A percentile compares a stretch with the other conserved stretches of the same genome.
Evolutionary conservation across 2,797 vertebrate species (phyloP).

Genomic region (Falco biarmicus): DNA sequence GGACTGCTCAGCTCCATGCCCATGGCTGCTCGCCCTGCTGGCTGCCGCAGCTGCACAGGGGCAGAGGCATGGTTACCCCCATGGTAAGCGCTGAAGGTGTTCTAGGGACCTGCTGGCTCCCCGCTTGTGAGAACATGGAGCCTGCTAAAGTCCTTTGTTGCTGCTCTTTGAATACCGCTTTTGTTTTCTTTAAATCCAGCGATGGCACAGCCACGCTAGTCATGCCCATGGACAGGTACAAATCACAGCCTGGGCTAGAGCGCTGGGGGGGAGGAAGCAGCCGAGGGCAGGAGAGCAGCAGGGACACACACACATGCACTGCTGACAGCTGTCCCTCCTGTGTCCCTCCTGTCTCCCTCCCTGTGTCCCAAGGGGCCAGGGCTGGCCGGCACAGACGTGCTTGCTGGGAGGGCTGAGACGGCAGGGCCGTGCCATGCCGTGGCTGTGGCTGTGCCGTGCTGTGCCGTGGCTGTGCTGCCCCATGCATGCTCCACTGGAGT

Average conservation of each 20-base stretch:
- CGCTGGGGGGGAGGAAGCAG: not conserved
- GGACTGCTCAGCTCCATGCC: not conserved
- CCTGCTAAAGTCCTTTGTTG: not conserved
- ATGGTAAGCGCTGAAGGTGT: rapidly evolving
- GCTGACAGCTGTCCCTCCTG: rapidly evolving
- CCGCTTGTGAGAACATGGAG: not conserved
- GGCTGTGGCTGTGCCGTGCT: not conserved
- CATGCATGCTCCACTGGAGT: not conserved
- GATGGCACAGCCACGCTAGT: not conserved
- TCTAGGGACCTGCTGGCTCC: not conserved
- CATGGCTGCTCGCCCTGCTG: rapidly evolving
- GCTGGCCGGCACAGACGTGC: rapidly evolving
- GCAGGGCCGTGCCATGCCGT: rapidly evolving
- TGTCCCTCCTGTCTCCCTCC: not conserved
- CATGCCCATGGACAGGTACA: not conserved
- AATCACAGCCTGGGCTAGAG: not conserved
- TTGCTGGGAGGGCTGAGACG: rapidly evolving
- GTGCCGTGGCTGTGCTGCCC: not conserved
- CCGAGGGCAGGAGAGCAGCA: not conserved
- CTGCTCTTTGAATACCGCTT: not conserved
- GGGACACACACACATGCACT: rapidly evolving
- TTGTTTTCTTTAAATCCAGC: not conserved
- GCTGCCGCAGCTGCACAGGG: not conserved
- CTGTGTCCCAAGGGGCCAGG: not conserved
- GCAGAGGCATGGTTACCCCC: not conserved